These are phyloP conservation scores for Pterophyllum scalare DNA, from an alignment of 2,113 vertebrate genomes.

Conservation along the genomic window DNA sequence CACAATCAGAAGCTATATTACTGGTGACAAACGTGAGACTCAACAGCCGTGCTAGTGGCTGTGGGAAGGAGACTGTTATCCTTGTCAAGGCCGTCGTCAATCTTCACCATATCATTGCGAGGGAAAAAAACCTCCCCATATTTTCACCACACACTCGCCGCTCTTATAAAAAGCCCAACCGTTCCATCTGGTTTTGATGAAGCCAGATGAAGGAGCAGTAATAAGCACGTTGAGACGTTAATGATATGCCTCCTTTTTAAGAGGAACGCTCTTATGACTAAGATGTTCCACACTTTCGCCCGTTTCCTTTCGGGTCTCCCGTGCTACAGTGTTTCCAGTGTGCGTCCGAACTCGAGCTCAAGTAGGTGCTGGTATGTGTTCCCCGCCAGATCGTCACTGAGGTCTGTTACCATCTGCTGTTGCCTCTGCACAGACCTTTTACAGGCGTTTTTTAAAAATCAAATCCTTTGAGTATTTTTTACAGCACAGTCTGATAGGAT, in stretches of 20 bases:
- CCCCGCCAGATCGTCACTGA: background rate
- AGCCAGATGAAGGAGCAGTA: slow-evolving; percentile 64
- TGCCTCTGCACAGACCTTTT: background rate
- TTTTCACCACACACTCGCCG: background rate
- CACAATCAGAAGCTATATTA: background rate
- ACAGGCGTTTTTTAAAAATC: background rate
- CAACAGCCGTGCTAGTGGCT: background rate
- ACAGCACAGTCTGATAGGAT: background rate
- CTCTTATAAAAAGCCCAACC: slow-evolving; percentile 37
- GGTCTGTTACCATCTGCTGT: slow-evolving; percentile 2
- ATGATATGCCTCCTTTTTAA: slow-evolving; percentile 72
- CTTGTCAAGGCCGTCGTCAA: slow-evolving; percentile 9
- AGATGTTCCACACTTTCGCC: slow-evolving; percentile 69
- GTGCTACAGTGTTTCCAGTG: slow-evolving; percentile 45
- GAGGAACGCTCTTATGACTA: slow-evolving; percentile 69
- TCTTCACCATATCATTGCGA: slow-evolving; percentile 30
- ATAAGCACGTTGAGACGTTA: slow-evolving; percentile 76
- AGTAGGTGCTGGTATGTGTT: slow-evolving; percentile 22
- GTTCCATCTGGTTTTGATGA: slow-evolving; percentile 73
- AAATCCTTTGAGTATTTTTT: background rate
- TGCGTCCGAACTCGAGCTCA: slow-evolving; percentile 24
- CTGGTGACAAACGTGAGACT: background rate
- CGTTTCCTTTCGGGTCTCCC: slow-evolving; percentile 23
- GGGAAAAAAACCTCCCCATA: slow-evolving; percentile 21
- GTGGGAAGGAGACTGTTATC: slow-evolving; percentile 1